Percentiles rank a stretch among this genome's conserved stretches.
phyloP scores from a whole-genome alignment of 2,113 vertebrate genomes.

The Hassar affinis region DNA sequence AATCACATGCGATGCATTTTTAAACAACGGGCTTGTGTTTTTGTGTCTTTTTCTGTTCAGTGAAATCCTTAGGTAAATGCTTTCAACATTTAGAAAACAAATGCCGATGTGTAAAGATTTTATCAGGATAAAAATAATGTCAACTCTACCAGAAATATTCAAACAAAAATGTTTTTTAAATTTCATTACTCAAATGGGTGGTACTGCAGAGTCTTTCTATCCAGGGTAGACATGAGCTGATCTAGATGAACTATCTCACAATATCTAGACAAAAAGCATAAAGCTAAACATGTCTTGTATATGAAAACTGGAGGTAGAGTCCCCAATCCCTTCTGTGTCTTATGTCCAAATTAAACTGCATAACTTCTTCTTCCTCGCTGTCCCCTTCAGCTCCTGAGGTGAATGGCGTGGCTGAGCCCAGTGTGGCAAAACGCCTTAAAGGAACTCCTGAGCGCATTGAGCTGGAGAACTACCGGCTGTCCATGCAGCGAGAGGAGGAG shows the following conservation, averaged over 20 bases:
- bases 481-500: constrained; percentile 84
- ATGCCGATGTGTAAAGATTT: neutral
- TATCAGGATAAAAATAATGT: neutral
- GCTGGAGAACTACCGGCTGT: constrained; percentile 93
- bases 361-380: constrained; percentile 4
- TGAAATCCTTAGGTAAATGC: neutral
- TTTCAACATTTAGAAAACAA: neutral
- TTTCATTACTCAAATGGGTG: neutral
- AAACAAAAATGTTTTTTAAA: neutral
- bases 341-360: neutral
- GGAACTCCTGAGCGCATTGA: constrained; percentile 94
- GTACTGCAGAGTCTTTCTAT: neutral
- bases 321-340: neutral
- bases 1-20: constrained; percentile 37
- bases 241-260: neutral
- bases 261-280: neutral
- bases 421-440: constrained; percentile 83
- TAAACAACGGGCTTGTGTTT: constrained; percentile 35
- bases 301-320: neutral
- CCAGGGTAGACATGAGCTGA: neutral
- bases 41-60: constrained; percentile 40
- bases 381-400: constrained; percentile 71
- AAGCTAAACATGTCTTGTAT: too few species aligned
- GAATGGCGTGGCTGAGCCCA: constrained; percentile 88
- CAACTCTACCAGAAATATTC: neutral